phyloP scores from a whole-genome alignment of 2,888 invertebrate genomes.

The Proisotoma minuta region DNA sequence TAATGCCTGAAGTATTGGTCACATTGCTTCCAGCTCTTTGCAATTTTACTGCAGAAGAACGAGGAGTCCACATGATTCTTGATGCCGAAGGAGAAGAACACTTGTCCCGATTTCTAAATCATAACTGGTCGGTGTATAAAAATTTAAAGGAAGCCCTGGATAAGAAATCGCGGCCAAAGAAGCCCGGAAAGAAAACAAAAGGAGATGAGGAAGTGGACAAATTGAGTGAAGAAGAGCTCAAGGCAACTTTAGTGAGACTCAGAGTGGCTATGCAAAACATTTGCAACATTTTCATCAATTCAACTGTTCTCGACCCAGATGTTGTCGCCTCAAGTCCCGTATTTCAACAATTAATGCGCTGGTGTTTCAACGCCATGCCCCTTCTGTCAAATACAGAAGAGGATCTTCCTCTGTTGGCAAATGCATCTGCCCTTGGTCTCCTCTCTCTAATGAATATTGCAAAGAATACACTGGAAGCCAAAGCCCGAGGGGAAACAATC shows the following conservation, averaged over 20 bases:
- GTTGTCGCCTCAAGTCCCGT: conserved; percentile 75
- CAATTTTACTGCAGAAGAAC: conserved; percentile 85
- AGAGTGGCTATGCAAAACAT: conserved; percentile 78
- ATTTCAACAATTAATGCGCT: conserved; percentile 66
- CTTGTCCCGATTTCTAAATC: conserved; percentile 70
- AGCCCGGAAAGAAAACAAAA: conserved; percentile 37
- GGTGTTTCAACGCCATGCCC: conserved; percentile 44
- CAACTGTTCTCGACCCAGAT: conserved; percentile 80
- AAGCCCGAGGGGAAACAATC: conserved; percentile 31
- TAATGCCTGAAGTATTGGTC: conserved; percentile 64
- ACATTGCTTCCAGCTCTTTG: conserved; percentile 83
- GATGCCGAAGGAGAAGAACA: conserved; percentile 67
- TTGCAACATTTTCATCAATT: conserved; percentile 88
- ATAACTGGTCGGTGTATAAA: conserved; percentile 81
- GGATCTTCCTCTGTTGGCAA: conserved; percentile 78
- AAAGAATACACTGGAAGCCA: conserved; percentile 58
- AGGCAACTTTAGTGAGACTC: conserved; percentile 73
- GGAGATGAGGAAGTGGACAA: conserved; percentile 66
- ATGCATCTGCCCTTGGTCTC: conserved; percentile 75
- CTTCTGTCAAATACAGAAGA: conserved; percentile 52
- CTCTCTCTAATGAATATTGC: conserved; percentile 77
- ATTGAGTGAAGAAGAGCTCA: conserved; percentile 66
- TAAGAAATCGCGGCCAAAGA: conserved; percentile 41
- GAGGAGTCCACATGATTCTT: conserved; percentile 50
- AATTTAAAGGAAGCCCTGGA: conserved; percentile 63